Evolutionary conservation across 2,113 vertebrate genomes (phyloP).

Genomic region (Heteronetta atricapilla): DNA sequence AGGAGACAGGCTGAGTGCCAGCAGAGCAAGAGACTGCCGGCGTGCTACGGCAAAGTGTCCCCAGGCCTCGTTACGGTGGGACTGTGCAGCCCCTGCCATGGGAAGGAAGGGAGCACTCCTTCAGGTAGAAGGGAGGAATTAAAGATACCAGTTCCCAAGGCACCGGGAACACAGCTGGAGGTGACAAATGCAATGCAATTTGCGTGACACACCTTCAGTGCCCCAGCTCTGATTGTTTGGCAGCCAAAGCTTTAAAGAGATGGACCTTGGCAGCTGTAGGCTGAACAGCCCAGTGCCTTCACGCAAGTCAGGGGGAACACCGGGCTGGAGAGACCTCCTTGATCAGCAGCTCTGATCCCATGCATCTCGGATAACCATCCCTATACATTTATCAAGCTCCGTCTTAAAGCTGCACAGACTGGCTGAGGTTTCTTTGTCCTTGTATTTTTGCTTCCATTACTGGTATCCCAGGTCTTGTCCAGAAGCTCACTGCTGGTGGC

Average conservation of each 20-base stretch:
- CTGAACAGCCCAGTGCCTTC: background rate
- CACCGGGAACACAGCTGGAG: background rate
- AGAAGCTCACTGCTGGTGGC: constrained; percentile 29
- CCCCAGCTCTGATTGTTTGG: background rate
- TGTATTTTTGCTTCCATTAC: background rate
- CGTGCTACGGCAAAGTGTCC: accelerated
- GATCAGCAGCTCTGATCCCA: background rate
- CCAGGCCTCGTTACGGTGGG: background rate
- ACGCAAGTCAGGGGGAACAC: background rate
- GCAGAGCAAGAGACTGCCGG: background rate
- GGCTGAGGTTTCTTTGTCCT: background rate
- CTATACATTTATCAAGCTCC: background rate
- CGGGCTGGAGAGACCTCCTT: background rate
- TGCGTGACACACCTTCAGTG: background rate
- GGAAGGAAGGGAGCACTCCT: background rate
- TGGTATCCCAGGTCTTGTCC: background rate
- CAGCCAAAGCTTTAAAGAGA: background rate
- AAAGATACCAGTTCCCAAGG: background rate
- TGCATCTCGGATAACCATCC: background rate
- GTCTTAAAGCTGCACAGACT: background rate
- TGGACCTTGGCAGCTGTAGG: background rate
- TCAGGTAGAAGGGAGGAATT: background rate
- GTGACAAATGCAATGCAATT: background rate
- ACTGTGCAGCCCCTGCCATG: background rate
- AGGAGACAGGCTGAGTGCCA: background rate